phyloP scores from a whole-genome alignment of 2,113 vertebrate genomes.

The Tachycineta bicolor region DNA sequence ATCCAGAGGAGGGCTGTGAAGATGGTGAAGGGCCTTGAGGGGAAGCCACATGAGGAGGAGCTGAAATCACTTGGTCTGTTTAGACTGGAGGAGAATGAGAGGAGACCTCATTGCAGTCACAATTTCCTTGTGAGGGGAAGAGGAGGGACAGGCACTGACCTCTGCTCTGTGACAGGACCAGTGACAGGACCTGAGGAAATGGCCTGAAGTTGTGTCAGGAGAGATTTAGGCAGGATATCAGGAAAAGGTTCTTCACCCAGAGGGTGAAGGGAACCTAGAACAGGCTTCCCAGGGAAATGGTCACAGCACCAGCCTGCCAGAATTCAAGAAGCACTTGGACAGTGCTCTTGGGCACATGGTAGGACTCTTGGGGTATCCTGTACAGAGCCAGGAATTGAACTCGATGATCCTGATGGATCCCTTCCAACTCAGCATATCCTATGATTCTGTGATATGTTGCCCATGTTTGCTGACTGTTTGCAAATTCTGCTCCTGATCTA shows the following conservation, averaged over 20 bases:
- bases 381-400: not conserved
- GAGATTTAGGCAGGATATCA: not conserved
- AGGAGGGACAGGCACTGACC: not conserved
- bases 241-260: not conserved
- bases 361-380: not conserved
- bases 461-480: not conserved
- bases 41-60: fast-evolving
- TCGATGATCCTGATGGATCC: not conserved
- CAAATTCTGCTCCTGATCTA: not conserved
- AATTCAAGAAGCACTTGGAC: not conserved
- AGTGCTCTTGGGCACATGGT: not conserved
- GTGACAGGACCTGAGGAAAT: not conserved
- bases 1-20: not conserved
- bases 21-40: not conserved
- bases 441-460: not conserved
- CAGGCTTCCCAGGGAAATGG: not conserved
- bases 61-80: not conserved
- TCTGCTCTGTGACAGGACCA: not conserved
- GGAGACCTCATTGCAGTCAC: fast-evolving
- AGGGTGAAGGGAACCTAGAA: fast-evolving
- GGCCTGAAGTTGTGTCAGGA: not conserved
- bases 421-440: not conserved
- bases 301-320: not conserved
- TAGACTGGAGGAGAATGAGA: not conserved
- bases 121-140: not conserved